phyloP scores from a whole-genome alignment of 2,888 invertebrate species.

The Parnassius smintheus region DNA sequence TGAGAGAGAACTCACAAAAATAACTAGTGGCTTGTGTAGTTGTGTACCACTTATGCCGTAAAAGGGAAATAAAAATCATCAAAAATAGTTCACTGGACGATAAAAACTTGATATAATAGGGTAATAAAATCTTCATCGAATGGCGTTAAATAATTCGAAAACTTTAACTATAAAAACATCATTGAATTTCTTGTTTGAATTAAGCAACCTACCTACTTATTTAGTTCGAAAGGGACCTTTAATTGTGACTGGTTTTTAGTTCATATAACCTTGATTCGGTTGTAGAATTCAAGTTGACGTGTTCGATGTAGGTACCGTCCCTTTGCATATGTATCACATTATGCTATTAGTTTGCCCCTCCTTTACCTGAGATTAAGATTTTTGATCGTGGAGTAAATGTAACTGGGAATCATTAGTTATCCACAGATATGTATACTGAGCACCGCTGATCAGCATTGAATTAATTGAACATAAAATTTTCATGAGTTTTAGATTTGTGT shows the following conservation, averaged over 20 bases:
- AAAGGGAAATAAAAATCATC: slow-evolving; percentile 63
- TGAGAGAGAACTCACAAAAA: background rate
- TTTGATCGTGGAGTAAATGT: no score
- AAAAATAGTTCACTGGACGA: slow-evolving; percentile 58
- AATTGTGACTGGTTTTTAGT: background rate
- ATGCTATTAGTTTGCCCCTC: no score
- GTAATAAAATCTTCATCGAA: slow-evolving; percentile 52
- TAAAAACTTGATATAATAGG: slow-evolving; percentile 65
- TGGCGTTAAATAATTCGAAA: slow-evolving; percentile 25
- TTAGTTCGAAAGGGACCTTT: background rate
- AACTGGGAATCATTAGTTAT: no score
- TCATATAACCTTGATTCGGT: no score
- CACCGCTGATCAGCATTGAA: no score
- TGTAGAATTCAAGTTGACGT: no score
- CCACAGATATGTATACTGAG: no score
- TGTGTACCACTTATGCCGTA: slow-evolving; percentile 38
- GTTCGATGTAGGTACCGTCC: no score
- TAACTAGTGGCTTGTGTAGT: background rate
- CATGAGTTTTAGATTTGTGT: no score
- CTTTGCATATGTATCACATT: no score
- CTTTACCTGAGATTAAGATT: no score
- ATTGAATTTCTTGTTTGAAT: slow-evolving; percentile 10
- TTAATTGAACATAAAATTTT: no score
- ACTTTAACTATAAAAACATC: slow-evolving; percentile 23
- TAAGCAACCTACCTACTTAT: background rate